A percentile compares a stretch with the other conserved stretches of the same genome.
Evolutionary conservation across 2,888 invertebrate species (phyloP).

Genomic region (Rhogogaster chlorosoma): DNA sequence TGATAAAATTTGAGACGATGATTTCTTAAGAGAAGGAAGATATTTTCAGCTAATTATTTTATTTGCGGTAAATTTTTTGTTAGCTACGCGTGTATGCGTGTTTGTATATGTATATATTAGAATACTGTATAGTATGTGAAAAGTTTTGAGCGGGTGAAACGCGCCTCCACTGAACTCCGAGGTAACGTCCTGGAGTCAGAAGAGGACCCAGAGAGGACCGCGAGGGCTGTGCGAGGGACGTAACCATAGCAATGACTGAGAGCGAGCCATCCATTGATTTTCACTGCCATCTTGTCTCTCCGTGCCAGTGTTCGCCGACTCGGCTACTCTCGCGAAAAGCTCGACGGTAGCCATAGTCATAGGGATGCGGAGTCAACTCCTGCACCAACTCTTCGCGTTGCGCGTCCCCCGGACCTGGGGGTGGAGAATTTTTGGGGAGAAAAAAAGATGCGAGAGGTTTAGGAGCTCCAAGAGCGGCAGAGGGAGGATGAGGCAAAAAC

Average conservation of each 20-base stretch:
- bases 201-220: slow-evolving; percentile 53
- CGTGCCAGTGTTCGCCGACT: slow-evolving; percentile 40
- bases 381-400: slow-evolving; percentile 53
- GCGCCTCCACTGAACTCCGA: background rate
- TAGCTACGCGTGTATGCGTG: background rate
- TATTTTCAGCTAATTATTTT: background rate
- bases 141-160: slow-evolving; percentile 20
- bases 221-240: slow-evolving; percentile 66
- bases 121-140: background rate
- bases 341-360: slow-evolving; percentile 30
- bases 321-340: slow-evolving; percentile 31
- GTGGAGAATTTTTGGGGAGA: slow-evolving; percentile 15
- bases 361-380: slow-evolving; percentile 22
- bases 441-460: slow-evolving; percentile 16
- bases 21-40: background rate
- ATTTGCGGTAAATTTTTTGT: background rate
- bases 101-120: background rate
- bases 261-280: slow-evolving; percentile 74
- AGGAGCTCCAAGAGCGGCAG: background rate
- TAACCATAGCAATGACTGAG: slow-evolving; percentile 73
- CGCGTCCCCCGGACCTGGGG: slow-evolving; percentile 5
- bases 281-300: slow-evolving; percentile 76
- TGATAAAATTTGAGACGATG: background rate
- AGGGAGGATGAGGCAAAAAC: background rate
- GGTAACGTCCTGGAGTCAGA: slow-evolving; percentile 15